Evolutionary conservation across 2,888 invertebrate species (phyloP).

Genomic region (Eilema sororculum): DNA sequence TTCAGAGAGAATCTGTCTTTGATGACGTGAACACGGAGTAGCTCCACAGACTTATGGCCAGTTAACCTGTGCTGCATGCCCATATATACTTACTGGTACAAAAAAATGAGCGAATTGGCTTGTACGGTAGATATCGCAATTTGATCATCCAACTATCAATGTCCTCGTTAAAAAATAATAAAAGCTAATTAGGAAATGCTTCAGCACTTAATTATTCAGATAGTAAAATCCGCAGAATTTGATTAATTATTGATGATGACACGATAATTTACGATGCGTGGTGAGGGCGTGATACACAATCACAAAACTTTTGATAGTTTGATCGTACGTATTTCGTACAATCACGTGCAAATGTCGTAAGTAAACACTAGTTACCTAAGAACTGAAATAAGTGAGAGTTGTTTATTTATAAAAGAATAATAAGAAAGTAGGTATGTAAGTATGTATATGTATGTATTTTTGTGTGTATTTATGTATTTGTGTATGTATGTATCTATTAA

Average conservation of each 20-base stretch:
- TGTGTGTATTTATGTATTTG: too few species aligned
- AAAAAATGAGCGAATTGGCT: too few species aligned
- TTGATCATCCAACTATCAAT: not conserved
- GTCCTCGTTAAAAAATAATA: constrained; percentile 1
- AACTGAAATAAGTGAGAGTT: not conserved
- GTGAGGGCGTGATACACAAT: not conserved
- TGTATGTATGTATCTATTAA: too few species aligned
- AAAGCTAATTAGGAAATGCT: constrained; percentile 1
- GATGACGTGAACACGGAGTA: too few species aligned
- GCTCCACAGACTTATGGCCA: too few species aligned
- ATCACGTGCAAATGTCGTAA: not conserved
- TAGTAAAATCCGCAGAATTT: not conserved
- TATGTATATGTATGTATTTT: too few species aligned
- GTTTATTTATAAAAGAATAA: too few species aligned
- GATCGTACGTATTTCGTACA: not conserved
- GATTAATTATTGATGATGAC: not conserved
- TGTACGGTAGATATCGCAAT: too few species aligned
- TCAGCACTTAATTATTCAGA: not conserved
- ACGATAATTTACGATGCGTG: not conserved
- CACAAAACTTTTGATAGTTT: not conserved
- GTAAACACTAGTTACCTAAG: not conserved
- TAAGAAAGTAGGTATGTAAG: too few species aligned
- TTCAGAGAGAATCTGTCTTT: too few species aligned
- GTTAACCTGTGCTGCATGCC: too few species aligned
- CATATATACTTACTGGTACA: too few species aligned